Evolutionary conservation across 2,888 invertebrate species (phyloP).

Genomic region (Melieria crassipennis): DNA sequence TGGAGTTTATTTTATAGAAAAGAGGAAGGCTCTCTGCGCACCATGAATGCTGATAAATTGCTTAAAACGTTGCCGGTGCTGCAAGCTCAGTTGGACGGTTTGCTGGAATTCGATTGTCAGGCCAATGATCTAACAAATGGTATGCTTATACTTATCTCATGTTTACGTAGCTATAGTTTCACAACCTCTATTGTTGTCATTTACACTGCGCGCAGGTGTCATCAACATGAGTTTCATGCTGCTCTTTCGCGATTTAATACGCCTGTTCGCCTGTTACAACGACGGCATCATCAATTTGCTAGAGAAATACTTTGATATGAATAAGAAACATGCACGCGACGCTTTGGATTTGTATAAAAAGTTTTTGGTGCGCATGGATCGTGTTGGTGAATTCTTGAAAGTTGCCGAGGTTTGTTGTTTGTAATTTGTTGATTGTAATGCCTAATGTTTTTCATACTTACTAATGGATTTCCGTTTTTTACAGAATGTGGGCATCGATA

Average conservation of each 20-base stretch:
- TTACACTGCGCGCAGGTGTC: constrained; percentile 70
- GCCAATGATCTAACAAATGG: constrained; percentile 96
- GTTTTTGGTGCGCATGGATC: constrained; percentile 98
- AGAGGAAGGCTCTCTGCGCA: constrained; percentile 95
- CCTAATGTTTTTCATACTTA: not conserved
- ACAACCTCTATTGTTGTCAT: constrained; percentile 1
- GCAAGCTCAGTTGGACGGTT: constrained; percentile 93
- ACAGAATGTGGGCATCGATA: constrained; percentile 95
- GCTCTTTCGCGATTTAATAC: constrained; percentile 97
- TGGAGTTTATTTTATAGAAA: constrained; percentile 72
- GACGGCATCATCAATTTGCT: constrained; percentile 98
- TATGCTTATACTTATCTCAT: constrained; percentile 27
- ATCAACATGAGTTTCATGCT: constrained; percentile 99
- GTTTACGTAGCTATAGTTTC: not conserved
- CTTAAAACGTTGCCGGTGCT: constrained; percentile 95
- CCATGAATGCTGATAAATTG: constrained; percentile 97
- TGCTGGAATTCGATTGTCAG: constrained; percentile 97
- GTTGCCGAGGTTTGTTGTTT: constrained; percentile 71
- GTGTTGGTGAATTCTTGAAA: constrained; percentile 97
- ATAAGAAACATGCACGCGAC: constrained; percentile 98
- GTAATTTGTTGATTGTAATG: not conserved
- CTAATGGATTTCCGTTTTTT: not conserved
- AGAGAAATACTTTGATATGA: constrained; percentile 99
- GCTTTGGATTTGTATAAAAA: constrained; percentile 98
- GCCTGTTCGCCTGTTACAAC: constrained; percentile 99